Percentiles rank a stretch among this genome's conserved stretches.
Evolutionary conservation across 2,888 invertebrate species (phyloP).

Genomic region (Helobdella robusta): DNA sequence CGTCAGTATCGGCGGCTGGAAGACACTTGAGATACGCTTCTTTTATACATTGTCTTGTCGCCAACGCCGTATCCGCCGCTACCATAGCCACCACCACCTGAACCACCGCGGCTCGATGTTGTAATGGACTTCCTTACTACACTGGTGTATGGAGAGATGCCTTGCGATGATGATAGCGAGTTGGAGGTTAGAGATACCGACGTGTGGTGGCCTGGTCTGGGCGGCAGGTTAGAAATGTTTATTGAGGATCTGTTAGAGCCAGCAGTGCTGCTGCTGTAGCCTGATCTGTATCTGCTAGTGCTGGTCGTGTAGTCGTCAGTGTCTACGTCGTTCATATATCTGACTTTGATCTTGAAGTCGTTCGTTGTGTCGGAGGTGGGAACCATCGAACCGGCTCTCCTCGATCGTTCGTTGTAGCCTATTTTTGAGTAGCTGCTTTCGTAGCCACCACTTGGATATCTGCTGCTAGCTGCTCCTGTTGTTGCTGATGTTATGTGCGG

Average conservation of each 20-base stretch:
- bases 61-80: background rate
- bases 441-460: background rate
- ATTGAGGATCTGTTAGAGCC: conserved; percentile 6
- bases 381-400: background rate
- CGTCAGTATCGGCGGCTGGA: conserved; percentile 5
- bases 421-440: conserved; percentile 8
- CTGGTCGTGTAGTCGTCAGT: background rate
- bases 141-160: conserved; percentile 16
- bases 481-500: background rate
- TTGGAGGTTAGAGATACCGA: background rate
- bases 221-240: conserved; percentile 11
- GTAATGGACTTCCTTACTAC: conserved; percentile 12
- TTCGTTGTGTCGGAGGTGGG: background rate
- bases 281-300: background rate
- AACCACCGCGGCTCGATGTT: background rate
- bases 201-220: background rate
- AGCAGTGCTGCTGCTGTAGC: background rate
- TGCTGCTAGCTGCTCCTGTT: background rate
- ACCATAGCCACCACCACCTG: too few species aligned
- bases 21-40: conserved; percentile 12
- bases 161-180: background rate
- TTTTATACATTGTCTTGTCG: background rate
- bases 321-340: background rate
- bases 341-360: conserved; percentile 17
- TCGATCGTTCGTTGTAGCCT: background rate